A percentile compares a stretch with the other conserved stretches of the same genome.
phyloP scores from a whole-genome alignment of 2,113 vertebrate species.

The Macroglossus sobrinus region DNA sequence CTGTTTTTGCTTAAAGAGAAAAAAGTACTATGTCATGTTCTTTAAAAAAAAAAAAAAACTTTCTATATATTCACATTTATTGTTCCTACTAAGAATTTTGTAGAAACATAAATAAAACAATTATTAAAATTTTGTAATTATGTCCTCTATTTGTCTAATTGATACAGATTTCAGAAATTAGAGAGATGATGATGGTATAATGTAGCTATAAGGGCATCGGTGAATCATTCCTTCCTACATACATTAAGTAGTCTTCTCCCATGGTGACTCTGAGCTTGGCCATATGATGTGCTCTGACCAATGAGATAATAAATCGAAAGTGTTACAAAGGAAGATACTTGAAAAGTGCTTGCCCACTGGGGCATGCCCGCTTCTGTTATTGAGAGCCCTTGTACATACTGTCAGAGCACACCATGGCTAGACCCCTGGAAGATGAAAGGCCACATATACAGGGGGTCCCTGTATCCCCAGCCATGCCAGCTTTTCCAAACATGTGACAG shows the following conservation, averaged over 20 bases:
- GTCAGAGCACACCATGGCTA: background rate
- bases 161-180: background rate
- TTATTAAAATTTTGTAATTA: background rate
- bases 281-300: background rate
- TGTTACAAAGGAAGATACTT: background rate
- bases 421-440: background rate
- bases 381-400: background rate
- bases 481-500: background rate
- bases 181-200: background rate
- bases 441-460: background rate
- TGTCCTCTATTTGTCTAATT: background rate
- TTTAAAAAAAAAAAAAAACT: background rate
- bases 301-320: background rate
- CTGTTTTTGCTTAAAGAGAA: background rate
- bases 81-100: background rate
- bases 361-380: background rate
- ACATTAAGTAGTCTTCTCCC: background rate
- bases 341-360: background rate
- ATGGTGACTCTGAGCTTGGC: background rate
- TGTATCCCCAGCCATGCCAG: background rate
- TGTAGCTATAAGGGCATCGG: fast-evolving
- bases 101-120: background rate
- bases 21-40: background rate
- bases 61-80: background rate
- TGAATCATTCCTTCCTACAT: background rate